Evolutionary conservation across 30 jellyfish, hydroid and myxozoan genomes (phyloP).

Genomic region (Chrysaora quinquecirrha): DNA sequence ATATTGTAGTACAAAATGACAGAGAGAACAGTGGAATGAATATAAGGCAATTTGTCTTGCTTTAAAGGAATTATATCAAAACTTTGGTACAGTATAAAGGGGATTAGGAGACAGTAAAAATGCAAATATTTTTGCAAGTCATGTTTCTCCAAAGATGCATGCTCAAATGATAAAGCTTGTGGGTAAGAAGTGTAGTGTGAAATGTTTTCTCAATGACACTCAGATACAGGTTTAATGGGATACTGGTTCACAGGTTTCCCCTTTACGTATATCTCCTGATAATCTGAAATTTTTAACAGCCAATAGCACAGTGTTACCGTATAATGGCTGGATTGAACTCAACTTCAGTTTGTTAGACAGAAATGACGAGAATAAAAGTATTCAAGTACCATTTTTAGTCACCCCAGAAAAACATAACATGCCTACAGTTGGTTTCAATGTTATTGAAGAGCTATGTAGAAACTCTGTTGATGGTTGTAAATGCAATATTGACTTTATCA

Average conservation of each 20-base stretch:
- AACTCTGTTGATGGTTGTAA: background rate
- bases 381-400: slow-evolving; percentile 21
- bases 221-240: slow-evolving; percentile 2
- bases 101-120: background rate
- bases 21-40: slow-evolving; percentile 10
- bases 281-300: slow-evolving; percentile 12
- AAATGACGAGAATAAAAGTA: background rate
- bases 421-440: slow-evolving; percentile 35
- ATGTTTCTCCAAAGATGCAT: background rate
- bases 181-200: slow-evolving; percentile 15
- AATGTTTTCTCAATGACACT: background rate
- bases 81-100: background rate
- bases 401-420: slow-evolving; percentile 17
- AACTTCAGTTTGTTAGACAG: background rate
- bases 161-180: slow-evolving; percentile 3
- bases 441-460: slow-evolving; percentile 29
- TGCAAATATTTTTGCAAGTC: slow-evolving; percentile 8
- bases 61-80: background rate
- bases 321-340: slow-evolving; percentile 6
- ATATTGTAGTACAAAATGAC: slow-evolving; percentile 3
- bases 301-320: slow-evolving; percentile 16
- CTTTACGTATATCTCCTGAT: background rate
- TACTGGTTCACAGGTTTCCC: slow-evolving; percentile 23
- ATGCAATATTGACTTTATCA: background rate
- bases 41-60: background rate